phyloP scores from a whole-genome alignment of 1,140 invertebrate genomes.

The Trialeurodes vaporariorum region DNA sequence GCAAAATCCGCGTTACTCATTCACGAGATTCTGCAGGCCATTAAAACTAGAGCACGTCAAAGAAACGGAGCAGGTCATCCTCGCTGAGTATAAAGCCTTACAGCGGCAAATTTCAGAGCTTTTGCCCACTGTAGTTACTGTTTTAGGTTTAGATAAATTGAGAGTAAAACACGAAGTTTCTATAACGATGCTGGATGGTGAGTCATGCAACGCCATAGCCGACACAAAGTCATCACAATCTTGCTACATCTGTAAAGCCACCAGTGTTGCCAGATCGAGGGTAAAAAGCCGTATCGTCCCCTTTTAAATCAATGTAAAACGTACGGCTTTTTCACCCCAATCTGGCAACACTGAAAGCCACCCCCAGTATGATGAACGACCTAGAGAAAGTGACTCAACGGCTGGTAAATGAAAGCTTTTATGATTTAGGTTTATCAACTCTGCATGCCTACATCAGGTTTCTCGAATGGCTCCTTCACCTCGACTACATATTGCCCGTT shows the following conservation, averaged over 20 bases:
- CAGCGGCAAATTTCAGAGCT: slow-evolving; percentile 10
- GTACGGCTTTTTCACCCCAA: too few relatives aligned
- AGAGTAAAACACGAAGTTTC: neutral
- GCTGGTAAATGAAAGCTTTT: slow-evolving; percentile 6
- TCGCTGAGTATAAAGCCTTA: neutral
- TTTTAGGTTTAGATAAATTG: neutral
- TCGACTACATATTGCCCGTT: slow-evolving; percentile 14
- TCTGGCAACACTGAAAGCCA: too few relatives aligned
- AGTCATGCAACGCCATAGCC: neutral
- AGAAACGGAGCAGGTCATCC: neutral
- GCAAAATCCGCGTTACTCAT: slow-evolving; percentile 14
- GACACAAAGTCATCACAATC: slow-evolving; percentile 1
- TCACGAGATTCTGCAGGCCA: slow-evolving; percentile 14
- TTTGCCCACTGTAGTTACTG: neutral
- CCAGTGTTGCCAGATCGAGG: too few relatives aligned
- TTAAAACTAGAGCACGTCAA: slow-evolving; percentile 4
- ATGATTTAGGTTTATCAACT: slow-evolving; percentile 12
- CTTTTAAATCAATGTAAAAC: too few relatives aligned
- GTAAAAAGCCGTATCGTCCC: too few relatives aligned
- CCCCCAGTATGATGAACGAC: slow-evolving; percentile 16
- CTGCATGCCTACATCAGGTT: slow-evolving; percentile 18
- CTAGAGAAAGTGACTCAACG: neutral
- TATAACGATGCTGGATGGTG: slow-evolving; percentile 1
- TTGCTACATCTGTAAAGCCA: slow-evolving; percentile 16
- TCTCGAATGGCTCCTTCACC: slow-evolving; percentile 13